These are phyloP conservation scores for Euzetes globulus DNA, from an alignment of 2,888 invertebrate species.

Conservation along the genomic window DNA sequence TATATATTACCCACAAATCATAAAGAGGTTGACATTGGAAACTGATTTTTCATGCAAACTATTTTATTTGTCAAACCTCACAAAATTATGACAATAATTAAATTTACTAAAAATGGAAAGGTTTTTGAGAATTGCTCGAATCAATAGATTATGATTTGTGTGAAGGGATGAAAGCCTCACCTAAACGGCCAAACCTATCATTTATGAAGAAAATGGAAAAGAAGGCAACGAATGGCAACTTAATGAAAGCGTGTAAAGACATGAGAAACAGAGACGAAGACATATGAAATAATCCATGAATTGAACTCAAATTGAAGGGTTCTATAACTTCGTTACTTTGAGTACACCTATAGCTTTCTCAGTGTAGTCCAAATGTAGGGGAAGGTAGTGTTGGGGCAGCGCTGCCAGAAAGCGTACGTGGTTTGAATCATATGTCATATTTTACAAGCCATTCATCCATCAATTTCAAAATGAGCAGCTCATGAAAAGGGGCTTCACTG, in stretches of 20 bases:
- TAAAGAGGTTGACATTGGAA: too few species aligned
- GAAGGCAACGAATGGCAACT: neutral
- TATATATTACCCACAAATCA: neutral
- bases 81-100: too few species aligned
- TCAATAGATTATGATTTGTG: neutral
- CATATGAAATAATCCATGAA: conserved; percentile 16
- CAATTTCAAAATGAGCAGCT: conserved; percentile 8
- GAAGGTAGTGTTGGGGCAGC: neutral
- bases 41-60: too few species aligned
- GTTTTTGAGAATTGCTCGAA: too few species aligned
- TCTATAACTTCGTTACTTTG: conserved; percentile 12
- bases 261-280: neutral
- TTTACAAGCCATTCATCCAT: conserved; percentile 17
- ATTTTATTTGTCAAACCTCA: too few species aligned
- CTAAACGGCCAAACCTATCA: conserved; percentile 20
- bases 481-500: conserved; percentile 10
- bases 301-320: conserved; percentile 19
- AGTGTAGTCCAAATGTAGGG: neutral
- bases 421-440: conserved; percentile 25
- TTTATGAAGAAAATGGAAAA: neutral
- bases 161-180: neutral
- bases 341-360: conserved; percentile 4
- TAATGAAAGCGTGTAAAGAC: conserved; percentile 8
- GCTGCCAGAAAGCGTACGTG: conserved; percentile 6
- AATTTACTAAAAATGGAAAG: too few species aligned